Evolutionary conservation across 2,797 vertebrate genomes (phyloP).

Genomic region (Myotis findleyi): DNA sequence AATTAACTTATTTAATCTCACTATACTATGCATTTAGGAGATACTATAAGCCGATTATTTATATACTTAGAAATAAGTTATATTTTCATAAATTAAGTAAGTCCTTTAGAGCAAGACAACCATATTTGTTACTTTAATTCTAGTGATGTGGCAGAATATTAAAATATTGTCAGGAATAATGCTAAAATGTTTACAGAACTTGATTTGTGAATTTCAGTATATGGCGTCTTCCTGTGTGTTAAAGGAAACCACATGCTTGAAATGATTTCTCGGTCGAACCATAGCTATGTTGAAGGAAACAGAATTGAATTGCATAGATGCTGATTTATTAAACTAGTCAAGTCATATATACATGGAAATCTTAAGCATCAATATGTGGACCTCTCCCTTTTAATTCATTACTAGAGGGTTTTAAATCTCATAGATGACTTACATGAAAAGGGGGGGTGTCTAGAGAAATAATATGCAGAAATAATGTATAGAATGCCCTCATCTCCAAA

Average conservation of each 20-base stretch:
- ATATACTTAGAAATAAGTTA: constrained; percentile 68
- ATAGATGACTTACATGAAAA: background rate
- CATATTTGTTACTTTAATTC: constrained; percentile 46
- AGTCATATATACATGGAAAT: constrained; percentile 20
- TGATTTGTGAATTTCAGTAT: constrained; percentile 14
- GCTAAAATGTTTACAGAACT: constrained; percentile 36
- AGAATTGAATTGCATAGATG: background rate
- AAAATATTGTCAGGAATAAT: constrained; percentile 47
- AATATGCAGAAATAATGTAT: background rate
- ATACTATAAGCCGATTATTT: constrained; percentile 42
- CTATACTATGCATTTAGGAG: constrained; percentile 61
- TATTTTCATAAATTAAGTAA: constrained; percentile 67
- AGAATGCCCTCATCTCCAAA: background rate
- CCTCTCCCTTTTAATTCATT: constrained; percentile 50
- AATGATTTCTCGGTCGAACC: background rate
- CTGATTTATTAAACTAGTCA: constrained; percentile 29
- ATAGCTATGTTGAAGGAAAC: constrained; percentile 38
- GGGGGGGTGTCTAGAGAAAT: background rate
- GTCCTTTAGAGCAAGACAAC: constrained; percentile 37
- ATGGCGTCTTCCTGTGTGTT: background rate
- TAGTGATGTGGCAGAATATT: constrained; percentile 17
- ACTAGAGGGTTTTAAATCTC: constrained; percentile 43
- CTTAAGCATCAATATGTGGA: background rate
- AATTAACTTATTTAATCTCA: constrained; percentile 73
- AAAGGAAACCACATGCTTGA: constrained; percentile 27